Evolutionary conservation across 2,888 invertebrate genomes (phyloP), one percentile per base, ranked within the genome.

Genomic region (Tetragonisca angustula): DNA sequence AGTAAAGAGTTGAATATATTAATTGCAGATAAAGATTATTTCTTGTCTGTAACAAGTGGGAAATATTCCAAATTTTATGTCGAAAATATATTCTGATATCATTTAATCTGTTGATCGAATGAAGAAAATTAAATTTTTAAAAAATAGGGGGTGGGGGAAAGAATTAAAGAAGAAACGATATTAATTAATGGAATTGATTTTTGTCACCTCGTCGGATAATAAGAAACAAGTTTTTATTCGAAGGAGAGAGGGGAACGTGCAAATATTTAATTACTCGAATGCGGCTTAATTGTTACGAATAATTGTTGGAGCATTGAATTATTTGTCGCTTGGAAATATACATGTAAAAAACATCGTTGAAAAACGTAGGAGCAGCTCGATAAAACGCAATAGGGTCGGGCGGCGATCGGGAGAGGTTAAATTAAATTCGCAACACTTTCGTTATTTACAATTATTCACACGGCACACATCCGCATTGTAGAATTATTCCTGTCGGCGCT

Each of bases 401-500:
- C 21, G 17, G 4, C 11, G 32, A 32, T 32, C 32, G 32, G 56
- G 13, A 50, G 61, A 73, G 61, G 27, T 73, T 50, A 17, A 50
- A 73, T 73, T n/a, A 73, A 50, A 73, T 73, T 73, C 72, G 21
- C 72, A 62, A 73, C 61, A 62, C 50, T 73, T 73, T 62, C 21
- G 43, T 73, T 62, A 62, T 73, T 73, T 62, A 50, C 72, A 62
- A 62, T 72, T 62, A 72, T 72, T 62, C 56, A 32, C 62, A 32
- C 62, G 43, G 27, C 61, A 61, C 54, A 43, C 49, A 61, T 21
- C 50, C 49, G 49, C 50, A 21, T 9, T 36, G 61, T 27, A 49
- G 21, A 61, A 72, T 72, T 61, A 62, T 73, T 61, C 27, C 62
- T 56, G n/a, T 36, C 54, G 17, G 9, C 32, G 24, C 27, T 62